A percentile compares a stretch with the other conserved stretches of the same genome.
These are phyloP conservation scores for Dendroctonus valens DNA, from an alignment of 1,140 invertebrate species.

Conservation along the genomic window DNA sequence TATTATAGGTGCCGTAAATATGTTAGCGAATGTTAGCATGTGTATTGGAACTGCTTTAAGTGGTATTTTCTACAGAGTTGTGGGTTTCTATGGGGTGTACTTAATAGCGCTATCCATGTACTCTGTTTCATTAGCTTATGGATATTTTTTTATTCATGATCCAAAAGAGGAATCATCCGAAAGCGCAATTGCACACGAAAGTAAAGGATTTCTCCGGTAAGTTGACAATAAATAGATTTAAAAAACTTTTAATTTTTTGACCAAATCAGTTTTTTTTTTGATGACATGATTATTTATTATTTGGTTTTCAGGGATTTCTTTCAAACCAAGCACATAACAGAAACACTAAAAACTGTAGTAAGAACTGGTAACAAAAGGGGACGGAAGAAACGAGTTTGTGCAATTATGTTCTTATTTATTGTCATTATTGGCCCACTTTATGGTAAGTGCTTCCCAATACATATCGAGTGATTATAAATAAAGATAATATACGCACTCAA, in stretches of 20 bases:
- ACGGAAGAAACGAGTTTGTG: conserved; percentile 37
- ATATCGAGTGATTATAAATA: no score
- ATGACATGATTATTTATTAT: background rate
- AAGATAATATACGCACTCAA: no score
- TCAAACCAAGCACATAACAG: conserved; percentile 38
- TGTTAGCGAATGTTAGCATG: conserved; percentile 53
- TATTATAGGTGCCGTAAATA: conserved; percentile 51
- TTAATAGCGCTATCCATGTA: conserved; percentile 48
- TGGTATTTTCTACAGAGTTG: conserved; percentile 54
- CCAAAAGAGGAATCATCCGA: conserved; percentile 11
- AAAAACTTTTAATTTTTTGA: background rate
- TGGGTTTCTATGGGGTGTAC: conserved; percentile 61
- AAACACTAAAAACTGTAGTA: conserved; percentile 43
- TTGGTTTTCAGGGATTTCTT: conserved; percentile 42
- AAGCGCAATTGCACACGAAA: conserved; percentile 11
- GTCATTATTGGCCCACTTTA: conserved; percentile 46
- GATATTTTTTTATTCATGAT: conserved; percentile 41
- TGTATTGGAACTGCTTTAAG: conserved; percentile 57
- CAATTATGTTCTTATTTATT: conserved; percentile 44
- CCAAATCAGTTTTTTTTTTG: background rate
- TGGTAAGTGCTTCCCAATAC: conserved; percentile 37
- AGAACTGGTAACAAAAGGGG: conserved; percentile 38
- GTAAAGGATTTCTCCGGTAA: conserved; percentile 26
- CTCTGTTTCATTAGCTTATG: conserved; percentile 41
- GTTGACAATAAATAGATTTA: background rate